These are phyloP conservation scores for Leptopterna dolabrata DNA, from an alignment of 2,888 invertebrate genomes.

Conservation along the genomic window DNA sequence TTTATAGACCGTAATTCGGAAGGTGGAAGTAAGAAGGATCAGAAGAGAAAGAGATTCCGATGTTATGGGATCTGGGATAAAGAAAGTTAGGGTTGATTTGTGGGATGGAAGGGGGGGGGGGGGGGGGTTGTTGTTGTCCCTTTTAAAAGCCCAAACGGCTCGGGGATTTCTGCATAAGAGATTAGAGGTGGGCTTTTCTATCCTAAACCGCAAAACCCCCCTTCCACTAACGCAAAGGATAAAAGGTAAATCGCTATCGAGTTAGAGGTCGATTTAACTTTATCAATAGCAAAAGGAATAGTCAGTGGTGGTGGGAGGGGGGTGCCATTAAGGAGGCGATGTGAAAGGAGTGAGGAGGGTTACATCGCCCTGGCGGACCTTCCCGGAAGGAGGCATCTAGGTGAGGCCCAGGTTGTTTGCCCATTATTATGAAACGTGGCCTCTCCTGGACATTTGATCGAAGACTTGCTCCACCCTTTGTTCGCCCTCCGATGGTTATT, in stretches of 20 bases:
- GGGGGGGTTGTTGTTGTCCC: neutral
- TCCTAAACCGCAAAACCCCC: neutral
- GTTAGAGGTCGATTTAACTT: constrained; percentile 53
- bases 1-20: too few relatives aligned
- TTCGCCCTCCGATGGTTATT: constrained; percentile 25
- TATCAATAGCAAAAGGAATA: constrained; percentile 33
- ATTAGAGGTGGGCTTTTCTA: neutral
- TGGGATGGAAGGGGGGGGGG: too few relatives aligned
- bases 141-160: neutral
- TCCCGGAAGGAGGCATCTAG: neutral
- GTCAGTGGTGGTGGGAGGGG: neutral
- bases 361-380: neutral
- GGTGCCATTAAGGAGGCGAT: constrained; percentile 7
- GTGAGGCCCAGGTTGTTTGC: constrained; percentile 12
- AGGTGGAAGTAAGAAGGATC: neutral
- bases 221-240: neutral
- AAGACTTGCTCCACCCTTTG: constrained; percentile 15
- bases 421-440: constrained; percentile 36
- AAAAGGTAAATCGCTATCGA: constrained; percentile 50
- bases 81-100: neutral
- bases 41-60: neutral
- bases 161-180: neutral
- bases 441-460: constrained; percentile 23
- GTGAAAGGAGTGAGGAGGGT: neutral
- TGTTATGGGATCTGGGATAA: neutral